phyloP scores from a whole-genome alignment of 2,888 invertebrate genomes.

The Drosophila macrospina region DNA sequence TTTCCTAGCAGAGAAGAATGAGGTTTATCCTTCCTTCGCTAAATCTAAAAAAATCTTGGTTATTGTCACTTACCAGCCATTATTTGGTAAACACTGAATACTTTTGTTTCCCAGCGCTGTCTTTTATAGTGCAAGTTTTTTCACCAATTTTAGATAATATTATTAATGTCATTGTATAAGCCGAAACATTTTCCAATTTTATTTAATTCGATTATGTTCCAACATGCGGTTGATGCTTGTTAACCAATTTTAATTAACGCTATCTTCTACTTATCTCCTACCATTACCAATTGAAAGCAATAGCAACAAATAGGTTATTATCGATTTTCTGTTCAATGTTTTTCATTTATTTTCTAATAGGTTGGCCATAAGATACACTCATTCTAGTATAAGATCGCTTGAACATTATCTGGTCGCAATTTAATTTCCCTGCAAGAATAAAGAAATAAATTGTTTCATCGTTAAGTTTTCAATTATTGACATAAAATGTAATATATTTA shows the following conservation, averaged over 20 bases:
- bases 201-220: slow-evolving; percentile 16
- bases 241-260: slow-evolving; percentile 21
- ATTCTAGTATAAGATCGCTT: neutral
- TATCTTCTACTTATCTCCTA: slow-evolving; percentile 11
- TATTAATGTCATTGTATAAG: neutral
- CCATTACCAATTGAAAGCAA: neutral
- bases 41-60: too few relatives aligned
- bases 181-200: slow-evolving; percentile 11
- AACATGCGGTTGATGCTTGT: slow-evolving; percentile 7
- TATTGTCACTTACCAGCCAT: slow-evolving; percentile 36
- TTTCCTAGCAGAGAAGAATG: slow-evolving; percentile 31
- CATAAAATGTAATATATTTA: neutral
- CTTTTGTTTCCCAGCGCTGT: neutral
- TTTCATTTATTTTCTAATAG: neutral
- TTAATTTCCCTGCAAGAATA: neutral
- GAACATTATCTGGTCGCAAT: neutral
- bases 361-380: neutral
- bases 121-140: slow-evolving; percentile 42
- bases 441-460: too few relatives aligned
- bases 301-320: neutral
- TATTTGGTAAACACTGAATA: slow-evolving; percentile 43
- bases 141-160: slow-evolving; percentile 1
- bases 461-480: too few relatives aligned
- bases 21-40: neutral
- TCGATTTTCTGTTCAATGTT: neutral